Percentiles rank a stretch among this genome's conserved stretches.
phyloP scores from a whole-genome alignment of 2,113 vertebrate species.

The Notechis scutatus region DNA sequence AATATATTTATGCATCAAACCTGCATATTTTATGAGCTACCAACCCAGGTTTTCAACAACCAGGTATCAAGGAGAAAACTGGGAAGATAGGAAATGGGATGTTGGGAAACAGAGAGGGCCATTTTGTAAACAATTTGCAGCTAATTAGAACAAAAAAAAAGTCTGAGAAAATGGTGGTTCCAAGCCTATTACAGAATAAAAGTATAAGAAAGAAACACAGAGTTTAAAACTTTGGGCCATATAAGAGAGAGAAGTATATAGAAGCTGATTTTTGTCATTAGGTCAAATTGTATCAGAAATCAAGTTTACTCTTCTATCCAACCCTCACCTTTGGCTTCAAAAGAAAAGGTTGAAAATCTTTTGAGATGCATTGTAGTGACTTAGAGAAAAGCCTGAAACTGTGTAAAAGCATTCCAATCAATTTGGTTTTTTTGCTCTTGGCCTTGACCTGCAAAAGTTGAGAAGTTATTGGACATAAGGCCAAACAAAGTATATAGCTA shows the following conservation, averaged over 20 bases:
- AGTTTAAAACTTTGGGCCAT: neutral
- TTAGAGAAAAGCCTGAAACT: neutral
- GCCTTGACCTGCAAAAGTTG: neutral
- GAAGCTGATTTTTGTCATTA: neutral
- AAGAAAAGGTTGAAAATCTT: neutral
- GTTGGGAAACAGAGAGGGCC: neutral
- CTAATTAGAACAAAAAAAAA: neutral
- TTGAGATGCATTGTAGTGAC: neutral
- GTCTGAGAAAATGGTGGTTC: neutral
- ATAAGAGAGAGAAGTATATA: neutral
- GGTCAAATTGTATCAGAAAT: neutral
- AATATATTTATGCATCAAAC: neutral
- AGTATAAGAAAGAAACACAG: neutral
- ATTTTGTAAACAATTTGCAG: neutral
- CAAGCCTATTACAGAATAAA: neutral
- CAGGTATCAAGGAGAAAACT: neutral
- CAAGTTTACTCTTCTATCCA: neutral
- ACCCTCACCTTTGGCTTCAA: neutral
- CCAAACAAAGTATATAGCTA: neutral
- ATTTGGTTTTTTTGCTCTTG: neutral
- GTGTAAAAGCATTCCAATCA: neutral
- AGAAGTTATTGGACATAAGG: neutral
- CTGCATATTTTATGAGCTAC: neutral
- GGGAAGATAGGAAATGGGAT: neutral
- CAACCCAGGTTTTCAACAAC: neutral